phyloP scores from a whole-genome alignment of 2,113 vertebrate species.

The Scopus umbretta region DNA sequence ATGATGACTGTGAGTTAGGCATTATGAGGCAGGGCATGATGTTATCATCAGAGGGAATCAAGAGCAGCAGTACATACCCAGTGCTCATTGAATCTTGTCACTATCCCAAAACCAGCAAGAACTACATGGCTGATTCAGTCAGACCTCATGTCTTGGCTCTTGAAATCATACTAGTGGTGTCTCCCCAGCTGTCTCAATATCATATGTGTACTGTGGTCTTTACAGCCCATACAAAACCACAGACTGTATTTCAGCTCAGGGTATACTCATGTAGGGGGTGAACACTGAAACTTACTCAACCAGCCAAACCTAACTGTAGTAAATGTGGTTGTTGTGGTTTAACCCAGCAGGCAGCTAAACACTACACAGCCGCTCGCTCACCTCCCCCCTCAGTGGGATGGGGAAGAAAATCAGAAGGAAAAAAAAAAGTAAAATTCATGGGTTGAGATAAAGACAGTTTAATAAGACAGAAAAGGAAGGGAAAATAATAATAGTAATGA shows the following conservation, averaged over 20 bases:
- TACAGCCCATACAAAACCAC: not conserved
- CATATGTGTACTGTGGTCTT: not conserved
- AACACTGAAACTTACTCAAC: not conserved
- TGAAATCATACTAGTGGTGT: not conserved
- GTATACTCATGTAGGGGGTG: not conserved
- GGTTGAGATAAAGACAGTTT: too few relatives aligned
- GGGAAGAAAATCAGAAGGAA: too few relatives aligned
- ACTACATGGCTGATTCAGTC: not conserved
- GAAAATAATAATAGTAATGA: too few relatives aligned
- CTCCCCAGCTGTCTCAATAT: not conserved
- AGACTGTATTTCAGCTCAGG: not conserved
- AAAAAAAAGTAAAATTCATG: too few relatives aligned
- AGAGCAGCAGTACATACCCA: not conserved
- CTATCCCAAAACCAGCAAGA: not conserved
- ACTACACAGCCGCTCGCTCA: too few relatives aligned
- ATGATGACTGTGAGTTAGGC: not conserved
- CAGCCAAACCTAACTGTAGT: not conserved
- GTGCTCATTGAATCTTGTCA: not conserved
- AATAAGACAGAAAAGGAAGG: too few relatives aligned
- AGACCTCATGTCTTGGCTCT: not conserved
- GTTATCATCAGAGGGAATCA: not conserved
- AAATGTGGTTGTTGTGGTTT: too few relatives aligned
- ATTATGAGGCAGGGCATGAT: not conserved
- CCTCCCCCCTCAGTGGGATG: too few relatives aligned
- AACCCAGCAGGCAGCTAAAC: too few relatives aligned